These are phyloP conservation scores for Amaurobius ferox DNA, from an alignment of 2,888 invertebrate genomes.

Conservation along the genomic window DNA sequence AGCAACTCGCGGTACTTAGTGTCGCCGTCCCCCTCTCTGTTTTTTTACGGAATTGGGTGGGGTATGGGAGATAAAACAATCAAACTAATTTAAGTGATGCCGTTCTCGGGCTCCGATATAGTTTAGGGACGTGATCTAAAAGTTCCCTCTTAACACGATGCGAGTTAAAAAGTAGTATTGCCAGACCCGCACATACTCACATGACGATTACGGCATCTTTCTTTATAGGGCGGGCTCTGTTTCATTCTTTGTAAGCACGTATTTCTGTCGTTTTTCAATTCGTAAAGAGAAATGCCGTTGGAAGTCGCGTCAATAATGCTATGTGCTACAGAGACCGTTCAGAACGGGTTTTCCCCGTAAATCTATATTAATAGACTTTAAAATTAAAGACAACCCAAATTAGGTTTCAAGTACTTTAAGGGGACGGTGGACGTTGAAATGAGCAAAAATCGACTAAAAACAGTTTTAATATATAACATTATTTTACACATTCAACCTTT, in stretches of 20 bases:
- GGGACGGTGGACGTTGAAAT: too few species aligned
- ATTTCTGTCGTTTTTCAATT: slow-evolving; percentile 63
- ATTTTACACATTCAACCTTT: too few species aligned
- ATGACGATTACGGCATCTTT: slow-evolving; percentile 42
- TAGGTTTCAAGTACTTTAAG: too few species aligned
- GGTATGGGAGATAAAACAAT: slow-evolving; percentile 29
- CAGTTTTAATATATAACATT: too few species aligned
- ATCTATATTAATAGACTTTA: not conserved
- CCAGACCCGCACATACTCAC: slow-evolving; percentile 19
- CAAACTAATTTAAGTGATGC: slow-evolving; percentile 66
- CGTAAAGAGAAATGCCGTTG: slow-evolving; percentile 28
- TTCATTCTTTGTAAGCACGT: slow-evolving; percentile 54
- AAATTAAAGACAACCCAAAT: too few species aligned
- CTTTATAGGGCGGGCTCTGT: slow-evolving; percentile 36
- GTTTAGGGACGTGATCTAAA: slow-evolving; percentile 62
- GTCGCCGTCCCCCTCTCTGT: slow-evolving; percentile 18
- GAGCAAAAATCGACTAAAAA: too few species aligned
- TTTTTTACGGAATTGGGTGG: not conserved
- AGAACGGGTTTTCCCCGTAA: not conserved
- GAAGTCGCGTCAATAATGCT: not conserved
- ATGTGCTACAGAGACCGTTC: not conserved
- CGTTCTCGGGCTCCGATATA: slow-evolving; percentile 51
- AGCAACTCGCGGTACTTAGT: slow-evolving; percentile 50
- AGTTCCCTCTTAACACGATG: slow-evolving; percentile 65
- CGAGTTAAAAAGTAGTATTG: slow-evolving; percentile 58